Evolutionary conservation across 2,797 vertebrate genomes (phyloP).

Genomic region (Chlorospingus flavigularis): DNA sequence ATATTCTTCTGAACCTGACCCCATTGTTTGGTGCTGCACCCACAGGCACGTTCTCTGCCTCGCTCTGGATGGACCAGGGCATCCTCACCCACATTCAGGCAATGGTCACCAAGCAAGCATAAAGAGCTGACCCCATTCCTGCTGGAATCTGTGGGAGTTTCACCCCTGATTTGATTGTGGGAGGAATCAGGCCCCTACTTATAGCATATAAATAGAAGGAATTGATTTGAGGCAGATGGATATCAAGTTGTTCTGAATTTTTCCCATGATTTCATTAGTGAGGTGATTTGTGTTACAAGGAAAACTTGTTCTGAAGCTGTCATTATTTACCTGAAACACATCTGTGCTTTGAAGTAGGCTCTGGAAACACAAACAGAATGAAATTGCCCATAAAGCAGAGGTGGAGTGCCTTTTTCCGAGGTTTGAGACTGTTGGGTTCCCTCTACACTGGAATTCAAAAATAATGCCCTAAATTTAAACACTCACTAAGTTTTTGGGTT

Average conservation of each 20-base stretch:
- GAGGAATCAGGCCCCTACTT: not conserved
- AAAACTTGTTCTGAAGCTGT: constrained; percentile 36
- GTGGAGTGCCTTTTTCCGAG: constrained; percentile 24
- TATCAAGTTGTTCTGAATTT: constrained; percentile 20
- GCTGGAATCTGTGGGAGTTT: not conserved
- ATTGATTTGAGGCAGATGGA: constrained; percentile 30
- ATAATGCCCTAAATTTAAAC: constrained; percentile 43
- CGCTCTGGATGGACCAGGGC: not conserved
- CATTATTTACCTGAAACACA: constrained; percentile 35
- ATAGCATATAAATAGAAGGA: not conserved
- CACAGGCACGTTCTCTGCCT: not conserved
- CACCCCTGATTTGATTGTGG: not conserved
- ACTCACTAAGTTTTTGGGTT: not conserved
- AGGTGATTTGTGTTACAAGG: constrained; percentile 35
- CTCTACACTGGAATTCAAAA: constrained; percentile 39
- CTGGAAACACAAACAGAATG: constrained; percentile 42
- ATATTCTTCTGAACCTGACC: not conserved
- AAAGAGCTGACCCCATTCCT: not conserved
- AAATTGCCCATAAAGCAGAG: constrained; percentile 43
- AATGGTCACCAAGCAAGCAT: not conserved
- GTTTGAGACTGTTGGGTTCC: constrained; percentile 13
- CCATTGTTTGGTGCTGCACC: not conserved
- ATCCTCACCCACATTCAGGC: not conserved
- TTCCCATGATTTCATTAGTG: constrained; percentile 16
- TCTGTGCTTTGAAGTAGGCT: constrained; percentile 49